Evolutionary conservation across 2,113 vertebrate genomes (phyloP), one percentile per base, ranked within the genome.

Genomic region (Pseudorhombus dupliciocellatus): DNA sequence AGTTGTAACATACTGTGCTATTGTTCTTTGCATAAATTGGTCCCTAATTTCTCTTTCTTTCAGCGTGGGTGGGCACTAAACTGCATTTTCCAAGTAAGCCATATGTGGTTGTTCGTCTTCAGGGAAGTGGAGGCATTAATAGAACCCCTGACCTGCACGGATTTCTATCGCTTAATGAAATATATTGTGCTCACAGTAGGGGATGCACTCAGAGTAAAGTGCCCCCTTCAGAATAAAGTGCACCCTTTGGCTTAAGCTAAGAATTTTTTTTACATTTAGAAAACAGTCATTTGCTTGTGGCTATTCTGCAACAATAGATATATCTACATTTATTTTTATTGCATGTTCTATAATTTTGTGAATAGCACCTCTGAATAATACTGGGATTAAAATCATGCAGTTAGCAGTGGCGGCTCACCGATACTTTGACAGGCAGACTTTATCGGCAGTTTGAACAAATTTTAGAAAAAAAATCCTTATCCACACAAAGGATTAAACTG

Each of bases 81-180:
- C 70, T 83, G 67, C 61, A 85, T 89, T 89, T 88, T 90, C 85
- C 76, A 69, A 84, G 69, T 46, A 64, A 86, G 69, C 88, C 77
- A 81, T 87, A 84, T 81, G 85, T 82, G 79, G 73, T 88, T 89
- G 87, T 91, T 89, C 80, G 77, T 90, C 89, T 83, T 87, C 42
- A 82, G 88, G 85, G 88, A 85, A 81, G 83, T 53, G 44, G 56
- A 80, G 57, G 67, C 88, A 84, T 84, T 88, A 87, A 85, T 89
- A 82, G 80, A 85, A 78, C 76, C 73, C 84, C 73, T 81, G 86
- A 87, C 86, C 88, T 87, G 81, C 84, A 87, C 85, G 79, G 73
- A 88, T 90, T 90, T 85, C 83, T 86, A 54, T 81, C 60, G 73
- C 64, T 75, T 86, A 88, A 87, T 89, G 77, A 90, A 89, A 89